A percentile compares a stretch with the other conserved stretches of the same genome.
Evolutionary conservation across 2,113 vertebrate genomes (phyloP).

Genomic region (Ochotona curzoniae): DNA sequence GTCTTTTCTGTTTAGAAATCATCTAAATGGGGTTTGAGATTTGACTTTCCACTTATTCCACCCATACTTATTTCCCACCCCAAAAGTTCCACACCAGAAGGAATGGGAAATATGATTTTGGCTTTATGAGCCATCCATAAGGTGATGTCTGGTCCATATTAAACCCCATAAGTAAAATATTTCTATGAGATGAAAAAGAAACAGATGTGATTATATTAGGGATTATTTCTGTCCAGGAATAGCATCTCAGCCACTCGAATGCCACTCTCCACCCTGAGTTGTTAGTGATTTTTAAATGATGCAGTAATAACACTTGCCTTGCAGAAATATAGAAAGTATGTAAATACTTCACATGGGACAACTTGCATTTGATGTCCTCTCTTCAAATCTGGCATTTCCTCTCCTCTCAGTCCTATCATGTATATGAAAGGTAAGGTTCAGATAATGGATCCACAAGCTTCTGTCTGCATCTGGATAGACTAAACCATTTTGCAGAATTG

Average conservation of each 20-base stretch:
- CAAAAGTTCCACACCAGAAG: conserved; percentile 38
- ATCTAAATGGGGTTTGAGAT: background rate
- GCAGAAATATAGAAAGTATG: conserved; percentile 12
- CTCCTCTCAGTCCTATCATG: background rate
- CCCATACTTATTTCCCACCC: conserved; percentile 14
- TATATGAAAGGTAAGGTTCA: background rate
- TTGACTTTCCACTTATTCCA: conserved; percentile 13
- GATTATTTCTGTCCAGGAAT: conserved; percentile 40
- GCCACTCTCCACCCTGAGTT: background rate
- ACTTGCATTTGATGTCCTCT: background rate
- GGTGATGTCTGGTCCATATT: conserved; percentile 60
- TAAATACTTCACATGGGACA: background rate
- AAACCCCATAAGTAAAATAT: conserved; percentile 70
- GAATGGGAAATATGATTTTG: conserved; percentile 51
- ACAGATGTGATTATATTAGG: conserved; percentile 38
- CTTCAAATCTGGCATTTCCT: background rate
- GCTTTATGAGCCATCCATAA: conserved; percentile 55
- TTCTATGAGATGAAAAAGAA: conserved; percentile 57
- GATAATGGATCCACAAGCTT: background rate
- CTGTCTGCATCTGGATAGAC: background rate
- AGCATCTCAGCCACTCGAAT: background rate
- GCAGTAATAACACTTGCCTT: conserved; percentile 27
- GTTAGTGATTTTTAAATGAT: background rate
- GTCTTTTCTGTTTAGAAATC: conserved; percentile 43
- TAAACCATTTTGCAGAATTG: background rate